Percentiles rank a stretch among this genome's conserved stretches.
phyloP scores from a whole-genome alignment of 2,797 vertebrate genomes.

The Poeciliopsis turneri region DNA sequence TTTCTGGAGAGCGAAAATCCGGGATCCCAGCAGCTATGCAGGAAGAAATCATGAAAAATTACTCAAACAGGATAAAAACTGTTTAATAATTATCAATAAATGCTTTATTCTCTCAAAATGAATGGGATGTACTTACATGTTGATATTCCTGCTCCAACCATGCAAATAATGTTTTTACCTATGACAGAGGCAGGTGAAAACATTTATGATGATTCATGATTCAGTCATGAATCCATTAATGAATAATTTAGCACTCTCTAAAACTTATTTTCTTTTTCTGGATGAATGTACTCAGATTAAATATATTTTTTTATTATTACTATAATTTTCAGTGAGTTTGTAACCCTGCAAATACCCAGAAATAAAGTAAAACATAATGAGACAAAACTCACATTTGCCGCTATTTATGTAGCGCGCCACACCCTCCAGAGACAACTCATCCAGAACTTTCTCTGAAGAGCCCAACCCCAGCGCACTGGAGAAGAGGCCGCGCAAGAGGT shows the following conservation, averaged over 20 bases:
- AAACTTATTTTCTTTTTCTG: not conserved
- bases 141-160: constrained; percentile 95
- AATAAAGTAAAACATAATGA: not conserved
- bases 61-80: not conserved
- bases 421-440: constrained; percentile 87
- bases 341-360: not conserved
- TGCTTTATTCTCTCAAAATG: not conserved
- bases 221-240: constrained; percentile 1
- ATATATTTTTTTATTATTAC: not conserved
- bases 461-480: constrained; percentile 85
- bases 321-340: not conserved
- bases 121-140: constrained; percentile 84
- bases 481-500: constrained; percentile 89
- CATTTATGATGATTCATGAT: too few relatives aligned
- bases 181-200: constrained; percentile 25
- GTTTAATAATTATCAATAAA: not conserved
- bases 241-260: not conserved
- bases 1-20: constrained; percentile 91
- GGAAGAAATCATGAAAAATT: not conserved
- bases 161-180: constrained; percentile 90
- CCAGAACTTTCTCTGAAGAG: constrained; percentile 84
- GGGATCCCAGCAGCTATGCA: constrained; percentile 90
- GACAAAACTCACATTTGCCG: constrained; percentile 83
- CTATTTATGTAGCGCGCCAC: constrained; percentile 87
- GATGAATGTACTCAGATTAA: not conserved